Conservation (phyloP, 2,888 invertebrate genomes). For the Cantharis nigra region DNA sequence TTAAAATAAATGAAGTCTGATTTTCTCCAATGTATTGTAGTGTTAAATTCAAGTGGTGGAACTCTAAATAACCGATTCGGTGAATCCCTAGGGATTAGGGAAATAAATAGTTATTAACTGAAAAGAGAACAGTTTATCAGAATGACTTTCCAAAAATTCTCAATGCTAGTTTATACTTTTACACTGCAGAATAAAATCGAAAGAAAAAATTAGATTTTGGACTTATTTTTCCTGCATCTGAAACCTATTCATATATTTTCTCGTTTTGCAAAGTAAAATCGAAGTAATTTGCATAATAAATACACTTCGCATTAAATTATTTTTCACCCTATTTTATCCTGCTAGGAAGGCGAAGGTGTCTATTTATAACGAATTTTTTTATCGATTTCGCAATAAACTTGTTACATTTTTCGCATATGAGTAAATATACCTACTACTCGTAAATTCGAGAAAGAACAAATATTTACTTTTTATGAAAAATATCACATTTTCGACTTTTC, state of each 20-base stretch:
- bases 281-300: not conserved
- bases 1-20: too few species aligned
- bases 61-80: too few species aligned
- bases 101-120: too few species aligned
- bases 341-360: not conserved
- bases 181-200: not conserved
- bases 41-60: too few species aligned
- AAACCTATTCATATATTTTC: not conserved
- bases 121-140: too few species aligned
- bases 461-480: not conserved
- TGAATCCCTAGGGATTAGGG: too few species aligned
- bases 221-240: not conserved
- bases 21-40: too few species aligned
- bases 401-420: not conserved
- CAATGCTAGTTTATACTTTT: not conserved
- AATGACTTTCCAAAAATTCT: too few species aligned
- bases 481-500: not conserved
- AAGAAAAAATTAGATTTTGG: not conserved
- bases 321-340: not conserved
- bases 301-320: not conserved
- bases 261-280: not conserved
- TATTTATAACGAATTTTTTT: not conserved
- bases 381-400: not conserved
- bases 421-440: not conserved
- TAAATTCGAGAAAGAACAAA: not conserved